Conservation (phyloP, 1,140 invertebrate genomes). For the Nixonia krombeini region DNA sequence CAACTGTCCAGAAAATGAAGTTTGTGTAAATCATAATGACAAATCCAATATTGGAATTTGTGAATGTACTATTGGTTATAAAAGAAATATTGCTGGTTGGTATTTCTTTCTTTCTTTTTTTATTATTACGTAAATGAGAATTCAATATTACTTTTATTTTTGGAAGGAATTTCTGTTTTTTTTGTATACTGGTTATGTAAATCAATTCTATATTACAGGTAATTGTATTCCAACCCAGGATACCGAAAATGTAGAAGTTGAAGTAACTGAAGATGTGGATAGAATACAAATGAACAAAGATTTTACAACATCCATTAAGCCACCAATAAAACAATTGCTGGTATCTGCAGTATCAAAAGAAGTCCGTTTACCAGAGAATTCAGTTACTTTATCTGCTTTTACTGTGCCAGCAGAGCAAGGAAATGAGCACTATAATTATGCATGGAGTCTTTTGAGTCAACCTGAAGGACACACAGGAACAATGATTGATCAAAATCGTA, state of each 20-base stretch:
- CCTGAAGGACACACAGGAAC: slow-evolving; percentile 84
- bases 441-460: slow-evolving; percentile 88
- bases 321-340: slow-evolving; percentile 77
- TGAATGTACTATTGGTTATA: slow-evolving; percentile 76
- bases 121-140: too few species aligned
- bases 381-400: slow-evolving; percentile 83
- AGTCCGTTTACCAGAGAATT: slow-evolving; percentile 68
- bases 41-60: slow-evolving; percentile 78
- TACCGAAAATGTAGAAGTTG: slow-evolving; percentile 41
- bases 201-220: too few species aligned
- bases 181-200: too few species aligned
- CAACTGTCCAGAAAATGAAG: slow-evolving; percentile 77
- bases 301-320: slow-evolving; percentile 56
- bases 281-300: slow-evolving; percentile 54
- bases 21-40: slow-evolving; percentile 74
- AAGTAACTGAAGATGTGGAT: slow-evolving; percentile 57
- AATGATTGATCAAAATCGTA: slow-evolving; percentile 89
- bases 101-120: slow-evolving; percentile 5
- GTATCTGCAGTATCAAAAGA: slow-evolving; percentile 85
- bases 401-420: slow-evolving; percentile 82
- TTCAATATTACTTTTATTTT: too few species aligned
- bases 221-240: slow-evolving; percentile 46
- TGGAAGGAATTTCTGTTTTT: too few species aligned
- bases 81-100: slow-evolving; percentile 70
- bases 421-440: slow-evolving; percentile 86